Evolutionary conservation across 2,888 invertebrate genomes (phyloP), one percentile per base, ranked within the genome.

Genomic region (Pristionchus mayeri): DNA sequence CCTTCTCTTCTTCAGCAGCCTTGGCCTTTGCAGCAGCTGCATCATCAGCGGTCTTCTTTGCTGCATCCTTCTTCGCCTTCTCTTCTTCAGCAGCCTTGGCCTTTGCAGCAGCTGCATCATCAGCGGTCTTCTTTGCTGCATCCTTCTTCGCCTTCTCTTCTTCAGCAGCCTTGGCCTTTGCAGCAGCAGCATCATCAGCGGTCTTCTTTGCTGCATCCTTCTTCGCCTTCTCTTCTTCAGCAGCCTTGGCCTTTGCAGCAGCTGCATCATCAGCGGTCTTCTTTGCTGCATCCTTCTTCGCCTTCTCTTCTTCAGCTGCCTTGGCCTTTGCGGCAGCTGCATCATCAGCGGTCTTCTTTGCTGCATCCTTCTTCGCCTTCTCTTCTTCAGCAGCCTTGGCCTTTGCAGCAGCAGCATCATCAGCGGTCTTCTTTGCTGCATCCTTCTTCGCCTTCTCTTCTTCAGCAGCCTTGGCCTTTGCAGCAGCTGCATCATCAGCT

Each of bases 261-360:
- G n/a, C n/a, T 24, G 30, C 48, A 44, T n/a, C 50, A 18, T 75
- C 75, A 34, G 30, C 57, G 71, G 37, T 85, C 60, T 67, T 86
- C 71, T n/a, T 27, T n/a, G 50, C 81, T 30, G 71, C 82, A 71
- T 57, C 76, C 57, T 11, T 18, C 57, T 57, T 57, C 57, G 7
- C 21, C 24, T 21, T 24, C 21, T 57, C 21, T 13, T 76, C 48
- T 21, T 52, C 80, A 24, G 57, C 85, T n/a, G 76, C 78, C 75
- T 84, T 75, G n/a, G n/a, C n/a, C n/a, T n/a, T n/a, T n/a, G n/a
- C n/a, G n/a, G n/a, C n/a, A n/a, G n/a, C n/a, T 40, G 63, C 37
- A 50, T 54, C 50, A n/a, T 85, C 85, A 16, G 57, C 83, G 75
- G 85, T 85, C 82, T 84, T 75, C 52, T 81, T 81, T 57, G 57